Base-by-base conservation (phyloP, 2,113 vertebrate species). In the Burhinus oedicnemus region DNA sequence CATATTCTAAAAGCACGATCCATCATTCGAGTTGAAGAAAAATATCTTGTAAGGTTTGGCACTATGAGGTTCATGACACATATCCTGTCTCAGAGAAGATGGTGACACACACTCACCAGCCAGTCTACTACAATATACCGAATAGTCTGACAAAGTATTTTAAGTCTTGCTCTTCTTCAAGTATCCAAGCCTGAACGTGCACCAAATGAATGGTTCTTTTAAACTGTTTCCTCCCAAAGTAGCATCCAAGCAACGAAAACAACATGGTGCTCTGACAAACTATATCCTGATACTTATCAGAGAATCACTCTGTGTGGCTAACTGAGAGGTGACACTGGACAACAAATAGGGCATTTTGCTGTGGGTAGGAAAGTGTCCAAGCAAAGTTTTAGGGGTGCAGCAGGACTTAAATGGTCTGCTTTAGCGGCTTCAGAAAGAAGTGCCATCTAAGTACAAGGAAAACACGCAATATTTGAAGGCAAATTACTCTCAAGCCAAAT, bases 21-120 rank as follows among this genome's bases (percentile, higher is more conserved):
- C 72, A 65, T 71, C 93, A 89, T 40, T 93, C 5, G 2, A 87
- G 52, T 12, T 85, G 89, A 74, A 96, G 83, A 82, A 84, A 94
- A 95, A 75, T 71, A 60, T 79, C 86, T 78, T 94, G 29, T 68
- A 75, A 89, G 52, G 42, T 83, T 92, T 96, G 81, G 57, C 72
- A 65, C 44, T 44, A 3, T 18, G n/a, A 84, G 25, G 66, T 72
- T 89, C 58, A 72, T 82, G 58, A 77, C 65, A 65, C 70, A 61
- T 40, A 62, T 72, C 80, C 89, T 52, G 38, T 38, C 76, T 87
- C 30, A 5, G 65, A 91, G 52, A 76, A 87, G 38, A 92, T 45
- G 47, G 90, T 81, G 89, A 96, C 87, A 95, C 38, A 21, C 74
- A 65, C 26, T 89, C 77, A 84, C 89, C 77, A 95, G 57, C 69